phyloP scores from a whole-genome alignment of 1,140 invertebrate species.

The Aphidius gifuensis region DNA sequence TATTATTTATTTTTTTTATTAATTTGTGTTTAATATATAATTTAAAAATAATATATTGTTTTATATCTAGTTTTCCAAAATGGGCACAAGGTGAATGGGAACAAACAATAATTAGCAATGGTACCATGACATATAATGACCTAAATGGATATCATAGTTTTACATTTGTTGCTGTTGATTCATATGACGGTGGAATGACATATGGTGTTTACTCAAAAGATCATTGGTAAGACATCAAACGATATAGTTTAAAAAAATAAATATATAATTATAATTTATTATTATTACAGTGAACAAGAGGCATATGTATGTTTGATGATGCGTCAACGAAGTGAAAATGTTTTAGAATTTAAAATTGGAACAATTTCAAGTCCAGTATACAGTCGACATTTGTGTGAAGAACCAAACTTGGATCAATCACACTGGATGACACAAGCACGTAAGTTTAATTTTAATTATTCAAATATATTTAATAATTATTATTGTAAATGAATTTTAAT shows the following conservation, averaged over 20 bases:
- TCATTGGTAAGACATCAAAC: slow-evolving; percentile 42
- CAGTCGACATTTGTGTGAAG: slow-evolving; percentile 44
- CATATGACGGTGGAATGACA: slow-evolving; percentile 46
- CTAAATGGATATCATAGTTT: slow-evolving; percentile 64
- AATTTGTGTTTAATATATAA: slow-evolving; percentile 4
- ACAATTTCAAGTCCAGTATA: slow-evolving; percentile 39
- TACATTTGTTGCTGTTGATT: slow-evolving; percentile 61
- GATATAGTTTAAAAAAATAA: slow-evolving; percentile 9
- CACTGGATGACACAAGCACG: slow-evolving; percentile 68
- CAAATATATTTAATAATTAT: slow-evolving; percentile 6
- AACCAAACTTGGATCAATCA: slow-evolving; percentile 48
- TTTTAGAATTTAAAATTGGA: slow-evolving; percentile 62
- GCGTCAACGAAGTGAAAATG: slow-evolving; percentile 63
- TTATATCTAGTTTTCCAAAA: slow-evolving; percentile 58
- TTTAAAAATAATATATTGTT: slow-evolving; percentile 7
- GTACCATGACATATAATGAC: slow-evolving; percentile 64
- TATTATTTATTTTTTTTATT: slow-evolving; percentile 21
- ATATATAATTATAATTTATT: slow-evolving; percentile 5
- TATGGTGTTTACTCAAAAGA: slow-evolving; percentile 50
- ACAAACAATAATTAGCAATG: slow-evolving; percentile 60
- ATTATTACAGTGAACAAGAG: slow-evolving; percentile 62
- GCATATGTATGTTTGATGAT: slow-evolving; percentile 65
- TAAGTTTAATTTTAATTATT: slow-evolving; percentile 43
- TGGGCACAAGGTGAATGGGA: slow-evolving; percentile 69
- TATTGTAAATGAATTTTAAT: slow-evolving; percentile 6